phyloP scores from a whole-genome alignment of 2,797 vertebrate genomes.

The Gastrophryne carolinensis region DNA sequence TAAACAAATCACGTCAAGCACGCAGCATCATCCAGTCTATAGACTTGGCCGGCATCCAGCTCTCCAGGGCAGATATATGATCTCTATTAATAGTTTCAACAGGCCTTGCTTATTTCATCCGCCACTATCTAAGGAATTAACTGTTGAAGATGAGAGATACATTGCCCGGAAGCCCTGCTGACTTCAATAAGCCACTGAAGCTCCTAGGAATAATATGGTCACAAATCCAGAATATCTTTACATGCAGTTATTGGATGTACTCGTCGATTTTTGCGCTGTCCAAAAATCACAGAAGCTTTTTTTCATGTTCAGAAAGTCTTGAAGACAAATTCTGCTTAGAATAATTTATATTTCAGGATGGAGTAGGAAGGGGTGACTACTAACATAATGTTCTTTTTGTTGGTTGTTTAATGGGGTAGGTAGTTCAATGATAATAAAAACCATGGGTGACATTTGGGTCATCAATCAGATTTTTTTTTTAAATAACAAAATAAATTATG shows the following conservation, averaged over 20 bases:
- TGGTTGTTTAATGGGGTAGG: no score
- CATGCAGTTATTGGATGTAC: background rate
- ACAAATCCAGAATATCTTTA: background rate
- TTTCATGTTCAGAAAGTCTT: no score
- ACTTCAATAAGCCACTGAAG: background rate
- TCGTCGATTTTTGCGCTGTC: background rate
- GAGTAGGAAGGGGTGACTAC: no score
- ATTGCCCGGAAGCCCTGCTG: background rate
- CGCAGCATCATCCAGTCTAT: background rate
- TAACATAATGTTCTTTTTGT: no score
- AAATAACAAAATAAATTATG: no score
- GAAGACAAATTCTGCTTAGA: no score
- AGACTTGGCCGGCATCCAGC: background rate
- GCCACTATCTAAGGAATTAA: background rate
- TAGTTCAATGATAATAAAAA: no score
- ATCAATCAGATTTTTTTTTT: no score
- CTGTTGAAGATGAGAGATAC: background rate
- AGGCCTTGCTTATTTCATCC: background rate
- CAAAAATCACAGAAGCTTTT: no score
- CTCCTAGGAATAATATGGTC: background rate
- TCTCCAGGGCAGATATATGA: background rate
- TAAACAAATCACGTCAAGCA: background rate
- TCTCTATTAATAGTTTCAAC: slow-evolving; percentile 11
- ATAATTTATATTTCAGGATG: no score
- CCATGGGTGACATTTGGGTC: no score